Percentiles rank a stretch among this genome's conserved stretches.
Conservation (phyloP, 2,113 vertebrate species). For the Amphiprion ocellaris region DNA sequence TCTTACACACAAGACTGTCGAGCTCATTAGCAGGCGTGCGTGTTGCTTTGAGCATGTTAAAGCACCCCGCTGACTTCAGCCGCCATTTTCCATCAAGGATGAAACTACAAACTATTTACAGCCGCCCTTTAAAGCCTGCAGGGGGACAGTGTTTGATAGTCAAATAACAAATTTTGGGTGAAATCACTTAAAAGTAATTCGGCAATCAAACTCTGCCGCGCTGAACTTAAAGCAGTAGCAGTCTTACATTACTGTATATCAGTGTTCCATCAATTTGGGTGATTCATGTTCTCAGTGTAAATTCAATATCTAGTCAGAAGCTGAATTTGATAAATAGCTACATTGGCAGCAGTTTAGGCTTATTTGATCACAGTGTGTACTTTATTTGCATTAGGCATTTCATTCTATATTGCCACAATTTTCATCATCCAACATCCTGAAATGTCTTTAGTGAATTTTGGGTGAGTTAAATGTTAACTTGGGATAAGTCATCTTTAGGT, state of each 20-base stretch:
- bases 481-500: background rate
- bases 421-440: background rate
- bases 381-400: background rate
- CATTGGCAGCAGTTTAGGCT: background rate
- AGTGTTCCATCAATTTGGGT: constrained; percentile 7
- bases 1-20: constrained; percentile 1
- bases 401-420: background rate
- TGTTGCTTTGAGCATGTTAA: constrained; percentile 14
- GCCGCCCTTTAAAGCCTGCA: constrained; percentile 5
- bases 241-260: background rate
- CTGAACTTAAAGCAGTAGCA: background rate
- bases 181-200: constrained; percentile 25
- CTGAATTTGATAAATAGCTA: constrained; percentile 29
- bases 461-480: background rate
- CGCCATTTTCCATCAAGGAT: constrained; percentile 18
- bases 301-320: background rate
- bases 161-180: background rate
- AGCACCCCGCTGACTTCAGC: constrained; percentile 22
- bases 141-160: constrained; percentile 8
- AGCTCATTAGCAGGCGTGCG: constrained; percentile 28
- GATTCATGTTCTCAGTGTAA: background rate
- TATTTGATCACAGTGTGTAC: background rate
- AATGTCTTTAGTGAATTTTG: background rate
- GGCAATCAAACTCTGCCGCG: background rate
- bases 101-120: constrained; percentile 28